phyloP scores from a whole-genome alignment of 2,797 vertebrate species.

The Antrozous pallidus region DNA sequence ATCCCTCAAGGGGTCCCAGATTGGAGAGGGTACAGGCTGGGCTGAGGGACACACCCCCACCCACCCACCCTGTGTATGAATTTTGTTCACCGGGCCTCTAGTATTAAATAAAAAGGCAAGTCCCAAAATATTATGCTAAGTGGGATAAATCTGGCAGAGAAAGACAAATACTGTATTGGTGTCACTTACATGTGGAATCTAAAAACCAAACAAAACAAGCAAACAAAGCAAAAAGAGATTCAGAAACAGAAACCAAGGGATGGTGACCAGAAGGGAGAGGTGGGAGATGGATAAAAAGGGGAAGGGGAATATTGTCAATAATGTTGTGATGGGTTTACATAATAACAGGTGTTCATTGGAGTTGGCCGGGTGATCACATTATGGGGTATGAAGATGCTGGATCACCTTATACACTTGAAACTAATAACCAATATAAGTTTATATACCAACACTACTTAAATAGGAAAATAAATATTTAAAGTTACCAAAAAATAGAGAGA shows the following conservation, averaged over 20 bases:
- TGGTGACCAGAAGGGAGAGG: neutral
- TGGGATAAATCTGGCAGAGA: neutral
- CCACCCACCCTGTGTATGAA: no score
- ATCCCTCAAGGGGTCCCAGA: no score
- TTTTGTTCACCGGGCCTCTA: no score
- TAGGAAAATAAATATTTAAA: neutral
- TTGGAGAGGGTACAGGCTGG: no score
- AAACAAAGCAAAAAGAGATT: neutral
- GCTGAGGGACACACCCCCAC: no score
- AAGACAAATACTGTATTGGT: neutral
- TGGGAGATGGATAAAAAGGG: neutral
- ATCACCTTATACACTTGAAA: neutral
- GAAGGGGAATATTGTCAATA: neutral
- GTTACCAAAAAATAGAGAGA: neutral
- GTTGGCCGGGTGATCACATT: neutral
- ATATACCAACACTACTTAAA: neutral
- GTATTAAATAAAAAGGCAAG: neutral
- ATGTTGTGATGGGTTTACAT: neutral
- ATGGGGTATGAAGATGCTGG: neutral
- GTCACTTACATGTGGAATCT: neutral
- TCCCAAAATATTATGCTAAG: neutral
- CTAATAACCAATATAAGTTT: neutral
- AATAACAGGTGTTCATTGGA: neutral
- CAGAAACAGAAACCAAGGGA: neutral
- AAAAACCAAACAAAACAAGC: neutral